Evolutionary conservation across 2,888 invertebrate species (phyloP), one percentile per base, ranked within the genome.

Genomic region (Allygus modestus): DNA sequence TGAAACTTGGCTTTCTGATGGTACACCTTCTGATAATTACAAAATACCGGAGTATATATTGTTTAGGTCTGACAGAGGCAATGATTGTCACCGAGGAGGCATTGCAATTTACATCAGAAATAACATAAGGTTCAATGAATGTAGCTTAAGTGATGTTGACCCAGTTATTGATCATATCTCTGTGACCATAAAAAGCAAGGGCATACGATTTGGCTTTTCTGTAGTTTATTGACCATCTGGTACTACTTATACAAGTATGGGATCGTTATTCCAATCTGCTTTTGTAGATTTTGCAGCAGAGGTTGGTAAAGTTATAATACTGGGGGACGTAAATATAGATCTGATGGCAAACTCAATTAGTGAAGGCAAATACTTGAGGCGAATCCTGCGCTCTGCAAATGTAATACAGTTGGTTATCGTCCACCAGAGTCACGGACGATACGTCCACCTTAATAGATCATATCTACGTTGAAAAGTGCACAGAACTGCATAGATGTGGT

Each of bases 261-360:
- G 17, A 41, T n/a, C 73, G 0, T 23, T 73, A n/a, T 73, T 41
- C n/a, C 41, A 73, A 0, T 26, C 73, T 9, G 33, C 31, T 9
- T 73, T 73, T 17, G 41, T 73, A 4, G 73, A 73, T 41, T 12
- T 73, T 7, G 41, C 33, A 37, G 41, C 20, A 1, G 73, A 73
- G 20, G 23, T 73, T 43, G 73, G 41, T 20, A 41, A 73, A 12
- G 73, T 73, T 1, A 73, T 73, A 5, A 1, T 73, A 23, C 20
- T 73, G 23, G 73, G 73, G 0, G 73, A 73, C 26, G n/a, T 73
- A 5, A 73, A 73, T 20, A 73, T 73, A 73, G n/a, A n/a, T 17
- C 31, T 73, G 4, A 20, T 41, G 41, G 20, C 41, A n/a, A 73
- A 69, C 33, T 17, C 31, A 15, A 12, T n/a, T n/a, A 0, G 15